Evolutionary conservation across 1,140 invertebrate species (phyloP), one percentile per base, ranked within the genome.

Genomic region (Ips typographus): DNA sequence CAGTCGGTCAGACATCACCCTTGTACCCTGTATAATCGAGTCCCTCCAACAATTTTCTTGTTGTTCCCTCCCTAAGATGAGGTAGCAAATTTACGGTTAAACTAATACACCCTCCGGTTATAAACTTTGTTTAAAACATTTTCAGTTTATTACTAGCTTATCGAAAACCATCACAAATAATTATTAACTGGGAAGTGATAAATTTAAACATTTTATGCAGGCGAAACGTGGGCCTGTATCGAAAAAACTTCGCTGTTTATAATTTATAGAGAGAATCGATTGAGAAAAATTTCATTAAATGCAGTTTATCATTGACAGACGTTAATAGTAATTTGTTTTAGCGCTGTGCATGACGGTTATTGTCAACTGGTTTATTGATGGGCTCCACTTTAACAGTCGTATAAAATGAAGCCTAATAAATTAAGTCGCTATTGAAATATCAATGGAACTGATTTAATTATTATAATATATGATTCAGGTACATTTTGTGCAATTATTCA

Each of bases 301-400:
- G 65, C 57, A 52, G 52, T 68, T 51, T 68, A 68, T 68, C 65
- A 61, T 60, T 68, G 65, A 68, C 44, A 61, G 65, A 47, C 57
- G 60, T 68, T 55, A 68, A 68, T 68, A 68, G 57, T 68, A 68
- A 66, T 68, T 68, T 68, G 65, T 60, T 68, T 60, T 68, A 68
- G 65, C 65, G 65, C 65, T 68, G 65, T 53, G 40, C 44, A 40
- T 41, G 65, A 68, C 65, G 57, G 56, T 68, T 68, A 68, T 68
- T 68, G 58, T 59, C 56, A 60, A 68, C 22, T 68, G 56, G 57
- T 52, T 68, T 68, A 68, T 68, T 60, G 57, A 68, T 68, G 56
- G n/a, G 57, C 56, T 52, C 56, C 56, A 41, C 57, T 68, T 43
- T 53, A 68, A 68, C 56, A 68, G 53, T 68, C 58, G 53, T 47